Percentiles rank a stretch among this genome's conserved stretches.
Evolutionary conservation across 2,797 vertebrate genomes (phyloP).

Genomic region (Vireo griseus): DNA sequence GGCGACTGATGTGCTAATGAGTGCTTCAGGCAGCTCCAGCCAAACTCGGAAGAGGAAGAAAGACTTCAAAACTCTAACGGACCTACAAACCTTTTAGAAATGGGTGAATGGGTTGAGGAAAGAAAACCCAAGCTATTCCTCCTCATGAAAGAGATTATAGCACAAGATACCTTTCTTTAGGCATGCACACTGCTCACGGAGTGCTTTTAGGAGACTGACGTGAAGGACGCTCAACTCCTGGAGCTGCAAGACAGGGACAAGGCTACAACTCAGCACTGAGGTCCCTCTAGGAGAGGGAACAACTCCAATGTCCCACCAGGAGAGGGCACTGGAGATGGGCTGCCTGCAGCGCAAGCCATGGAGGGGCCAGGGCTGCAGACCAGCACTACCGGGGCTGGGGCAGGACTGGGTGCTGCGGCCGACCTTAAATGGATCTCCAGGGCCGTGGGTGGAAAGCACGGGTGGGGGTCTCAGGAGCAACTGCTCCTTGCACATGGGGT

Average conservation of each 20-base stretch:
- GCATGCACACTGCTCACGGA: not conserved
- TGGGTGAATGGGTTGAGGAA: not conserved
- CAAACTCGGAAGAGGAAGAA: not conserved
- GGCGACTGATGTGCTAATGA: not conserved
- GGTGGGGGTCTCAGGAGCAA: not conserved
- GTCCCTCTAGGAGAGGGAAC: not conserved
- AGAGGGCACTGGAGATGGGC: not conserved
- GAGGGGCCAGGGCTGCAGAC: not conserved
- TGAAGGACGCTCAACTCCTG: not conserved
- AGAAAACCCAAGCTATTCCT: not conserved
- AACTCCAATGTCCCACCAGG: not conserved
- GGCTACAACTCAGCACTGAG: not conserved
- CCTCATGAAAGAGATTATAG: not conserved
- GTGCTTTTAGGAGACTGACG: not conserved
- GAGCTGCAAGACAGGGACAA: not conserved
- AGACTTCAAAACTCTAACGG: not conserved
- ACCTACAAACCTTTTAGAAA: not conserved
- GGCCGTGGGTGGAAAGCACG: rapidly evolving
- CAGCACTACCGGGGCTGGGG: rapidly evolving
- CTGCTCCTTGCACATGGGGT: not conserved
- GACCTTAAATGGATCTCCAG: not conserved
- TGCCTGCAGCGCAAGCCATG: not conserved
- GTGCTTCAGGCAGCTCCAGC: not conserved
- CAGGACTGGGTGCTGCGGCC: not conserved
- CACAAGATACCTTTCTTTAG: not conserved